Evolutionary conservation across 2,888 invertebrate genomes (phyloP).

Genomic region (Sepioteuthis lessoniana): DNA sequence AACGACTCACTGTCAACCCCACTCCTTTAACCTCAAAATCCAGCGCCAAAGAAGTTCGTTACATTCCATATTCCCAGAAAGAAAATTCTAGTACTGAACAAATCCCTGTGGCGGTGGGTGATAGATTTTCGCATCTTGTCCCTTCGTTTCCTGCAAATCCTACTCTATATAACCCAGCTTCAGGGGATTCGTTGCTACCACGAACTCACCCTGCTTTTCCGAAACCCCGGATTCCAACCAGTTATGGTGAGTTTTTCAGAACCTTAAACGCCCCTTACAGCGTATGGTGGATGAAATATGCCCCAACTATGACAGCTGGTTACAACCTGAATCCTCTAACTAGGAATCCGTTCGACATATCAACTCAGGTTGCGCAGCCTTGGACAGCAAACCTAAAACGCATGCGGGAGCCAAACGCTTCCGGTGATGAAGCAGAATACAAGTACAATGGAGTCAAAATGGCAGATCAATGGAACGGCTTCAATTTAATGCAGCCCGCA

Average conservation of each 20-base stretch:
- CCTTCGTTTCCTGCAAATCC: neutral
- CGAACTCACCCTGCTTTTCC: conserved; percentile 46
- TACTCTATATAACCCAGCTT: neutral
- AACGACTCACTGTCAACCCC: conserved; percentile 77
- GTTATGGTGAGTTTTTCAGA: conserved; percentile 44
- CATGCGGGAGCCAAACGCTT: neutral
- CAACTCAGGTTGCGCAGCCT: neutral
- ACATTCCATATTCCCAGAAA: neutral
- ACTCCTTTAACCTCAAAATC: neutral
- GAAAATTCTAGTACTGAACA: neutral
- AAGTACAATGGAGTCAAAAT: neutral
- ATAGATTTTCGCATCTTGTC: neutral
- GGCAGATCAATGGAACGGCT: conserved; percentile 1
- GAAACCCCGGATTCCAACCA: conserved; percentile 39
- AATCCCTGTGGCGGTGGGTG: neutral
- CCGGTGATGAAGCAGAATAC: neutral
- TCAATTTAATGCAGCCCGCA: neutral
- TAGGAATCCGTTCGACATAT: neutral
- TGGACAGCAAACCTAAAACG: conserved; percentile 24
- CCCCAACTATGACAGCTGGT: conserved; percentile 21
- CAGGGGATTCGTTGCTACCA: neutral
- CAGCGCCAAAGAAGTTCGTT: neutral
- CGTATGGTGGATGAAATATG: conserved; percentile 48
- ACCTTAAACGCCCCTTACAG: conserved; percentile 45
- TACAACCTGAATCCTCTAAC: conserved; percentile 2